Evolutionary conservation across 2,797 vertebrate genomes (phyloP), one percentile per base, ranked within the genome.

Genomic region (Lacerta agilis): DNA sequence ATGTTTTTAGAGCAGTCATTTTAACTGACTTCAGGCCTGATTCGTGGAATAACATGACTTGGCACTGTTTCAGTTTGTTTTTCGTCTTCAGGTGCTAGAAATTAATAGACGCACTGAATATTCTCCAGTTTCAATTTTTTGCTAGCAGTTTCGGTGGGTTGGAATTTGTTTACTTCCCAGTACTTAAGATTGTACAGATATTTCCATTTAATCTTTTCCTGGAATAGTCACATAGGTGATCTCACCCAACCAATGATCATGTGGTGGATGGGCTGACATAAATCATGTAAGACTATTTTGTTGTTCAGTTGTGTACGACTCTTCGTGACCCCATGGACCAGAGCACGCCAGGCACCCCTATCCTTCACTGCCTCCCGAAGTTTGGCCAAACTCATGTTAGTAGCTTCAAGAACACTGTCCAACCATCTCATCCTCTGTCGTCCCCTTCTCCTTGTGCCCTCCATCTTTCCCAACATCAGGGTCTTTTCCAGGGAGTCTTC

Each of bases 11-110:
- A 43, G 84, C 8, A 36, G 23, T 55, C 87, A 1, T 17, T 2
- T n/a, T 90, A 87, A 61, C 7, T 89, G 85, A 82, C 79, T 92
- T 87, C 85, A 20, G 29, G 73, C 58, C 23, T 72, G 43, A 41
- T 88, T 18, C 36, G 18, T 4, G 8, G 27, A 71, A 88, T 58
- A 66, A 58, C 7, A 29, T 72, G 25, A 66, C 6, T 17, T 20
- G 49, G 82, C 27, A 15, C 55, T 10, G 18, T 29, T 41, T 13
- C 7, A 79, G 61, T 15, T 29, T 33, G 23, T 3, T 49, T 36
- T 72, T 55, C 5, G 17, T 5, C 13, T 15, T 29, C 49, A 29
- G 45, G 27, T 55, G 13, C 29, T n/a, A 67, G 38, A 67, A 66
- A 78, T 67, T 67, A 10, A 36, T 49, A 29, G 11, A 58, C 36